Base-by-base conservation (phyloP, 64 coral and sea anemone species). In the Dendronephthya gigantea region DNA sequence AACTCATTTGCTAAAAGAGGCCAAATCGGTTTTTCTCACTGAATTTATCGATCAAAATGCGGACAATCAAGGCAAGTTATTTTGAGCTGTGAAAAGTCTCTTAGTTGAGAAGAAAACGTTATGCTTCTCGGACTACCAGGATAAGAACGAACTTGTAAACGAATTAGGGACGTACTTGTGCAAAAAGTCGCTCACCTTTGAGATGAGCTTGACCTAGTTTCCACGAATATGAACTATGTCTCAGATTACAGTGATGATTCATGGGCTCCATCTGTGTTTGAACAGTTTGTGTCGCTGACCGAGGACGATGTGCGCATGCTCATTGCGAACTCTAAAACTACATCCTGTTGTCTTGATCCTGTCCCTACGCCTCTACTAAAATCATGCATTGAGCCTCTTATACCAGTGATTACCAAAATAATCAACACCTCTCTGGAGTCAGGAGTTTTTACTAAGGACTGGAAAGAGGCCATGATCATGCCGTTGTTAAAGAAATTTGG, bases 271-370 rank as follows among this genome's bases (percentile, higher is more conserved):
- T 37, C 55, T 35, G 33, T 16, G 33, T 36, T 90, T 48, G 72
- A 90, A 39, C 16, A 82, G 16, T 90, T 85, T 43, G 27, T 40
- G 33, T 40, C 27, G 30, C 35, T 84, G 58, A 84, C 82, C 48
- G 88, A 84, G 82, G 62, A 90, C 35, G 82, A 47, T 90, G 88
- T 90, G 68, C 58, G 49, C 55, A 74, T 69, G 88, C 88, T 90
- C 15, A 90, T 90, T 90, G 29, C 55, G 83, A 85, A 48, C 43
- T 90, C 88, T 66, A 85, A 51, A 45, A 28, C 56, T n/a, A 90
- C 82, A 14, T 58, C 58, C 29, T 90, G 82, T 66, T 74, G 48
- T 56, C 85, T 87, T 7, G 59, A 87, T 87, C 65, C 62, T 48
- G 45, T 87, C 1, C 85, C 85, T 11, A 87, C 59, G 33, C 65